phyloP scores from a whole-genome alignment of 1,140 invertebrate species.

The Euglossa dilemma region DNA sequence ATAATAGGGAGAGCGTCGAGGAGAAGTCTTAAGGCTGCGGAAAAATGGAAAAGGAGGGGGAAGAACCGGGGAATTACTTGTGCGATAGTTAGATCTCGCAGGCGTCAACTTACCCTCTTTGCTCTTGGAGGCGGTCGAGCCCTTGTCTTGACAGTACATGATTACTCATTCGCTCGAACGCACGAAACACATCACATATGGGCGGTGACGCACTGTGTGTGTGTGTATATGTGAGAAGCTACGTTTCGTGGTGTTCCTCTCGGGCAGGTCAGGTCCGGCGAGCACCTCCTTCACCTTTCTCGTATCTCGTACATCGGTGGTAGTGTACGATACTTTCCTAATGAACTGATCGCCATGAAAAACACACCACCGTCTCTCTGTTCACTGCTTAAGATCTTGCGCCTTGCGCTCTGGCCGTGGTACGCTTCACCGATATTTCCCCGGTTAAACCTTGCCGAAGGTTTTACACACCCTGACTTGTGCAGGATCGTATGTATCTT shows the following conservation, averaged over 20 bases:
- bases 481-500: neutral
- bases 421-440: constrained; percentile 31
- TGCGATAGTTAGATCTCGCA: constrained; percentile 31
- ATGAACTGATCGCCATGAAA: constrained; percentile 51
- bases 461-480: neutral
- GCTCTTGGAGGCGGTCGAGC: constrained; percentile 72
- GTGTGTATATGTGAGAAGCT: constrained; percentile 39
- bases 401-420: constrained; percentile 7
- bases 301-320: constrained; percentile 33
- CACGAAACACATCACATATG: constrained; percentile 74
- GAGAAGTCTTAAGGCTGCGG: constrained; percentile 16
- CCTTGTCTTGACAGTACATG: constrained; percentile 79
- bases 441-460: constrained; percentile 22
- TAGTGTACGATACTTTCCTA: constrained; percentile 32
- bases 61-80: constrained; percentile 5
- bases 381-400: constrained; percentile 24
- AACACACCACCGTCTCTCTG: constrained; percentile 12
- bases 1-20: neutral
- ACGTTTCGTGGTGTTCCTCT: constrained; percentile 38
- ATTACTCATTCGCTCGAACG: constrained; percentile 74
- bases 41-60: constrained; percentile 22
- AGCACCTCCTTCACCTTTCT: constrained; percentile 53
- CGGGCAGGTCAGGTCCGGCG: constrained; percentile 56
- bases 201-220: constrained; percentile 76
- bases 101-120: constrained; percentile 74